Evolutionary conservation across 2,797 vertebrate genomes (phyloP), one percentile per base, ranked within the genome.

Genomic region (Enteromius thamalakanensis): DNA sequence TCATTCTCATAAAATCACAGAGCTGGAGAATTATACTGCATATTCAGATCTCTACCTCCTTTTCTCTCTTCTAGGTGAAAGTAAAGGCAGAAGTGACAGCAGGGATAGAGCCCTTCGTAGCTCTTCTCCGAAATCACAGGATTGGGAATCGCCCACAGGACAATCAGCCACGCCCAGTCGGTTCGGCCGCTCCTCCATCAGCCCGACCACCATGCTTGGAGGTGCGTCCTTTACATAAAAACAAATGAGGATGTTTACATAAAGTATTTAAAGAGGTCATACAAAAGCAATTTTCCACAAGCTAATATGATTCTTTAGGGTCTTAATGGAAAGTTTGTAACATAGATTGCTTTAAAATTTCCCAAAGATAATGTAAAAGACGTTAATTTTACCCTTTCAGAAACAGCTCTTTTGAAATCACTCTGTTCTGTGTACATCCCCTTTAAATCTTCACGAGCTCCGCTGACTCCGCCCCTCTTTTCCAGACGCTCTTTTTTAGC

Each of bases 191-290:
- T 96, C 96, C 55, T 96, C 95, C 7, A 93, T 96, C 87, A 96
- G 96, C 83, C 96, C 96, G 60, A 97, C 95, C 67, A 93, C 95
- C 91, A 84, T 96, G 91, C 94, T 95, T 71, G 95, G 96, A 87
- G 92, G 92, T 88, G 94, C 91, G 64, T 75, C 29, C 58, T 64
- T 40, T 72, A 1, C 12, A 71, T 42, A 49, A 79, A 58, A 23
- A n/a, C 10, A 74, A 15, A 55, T 23, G 23, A 26, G 23, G 15
- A 62, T 77, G 58, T 11, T 0, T 0, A 62, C 34, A 60, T 64
- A 32, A 17, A 45, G 42, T 45, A 45, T 45, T 45, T 34, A 34
- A 34, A 34, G 4, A 4, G 34, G 34, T 34, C 34, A 34, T 34
- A 34, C 34, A 34, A 5, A 34, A 34, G 34, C 34, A 34, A 34